Evolutionary conservation across 2,113 vertebrate genomes (phyloP).

Genomic region (Nyctereutes procyonoides): DNA sequence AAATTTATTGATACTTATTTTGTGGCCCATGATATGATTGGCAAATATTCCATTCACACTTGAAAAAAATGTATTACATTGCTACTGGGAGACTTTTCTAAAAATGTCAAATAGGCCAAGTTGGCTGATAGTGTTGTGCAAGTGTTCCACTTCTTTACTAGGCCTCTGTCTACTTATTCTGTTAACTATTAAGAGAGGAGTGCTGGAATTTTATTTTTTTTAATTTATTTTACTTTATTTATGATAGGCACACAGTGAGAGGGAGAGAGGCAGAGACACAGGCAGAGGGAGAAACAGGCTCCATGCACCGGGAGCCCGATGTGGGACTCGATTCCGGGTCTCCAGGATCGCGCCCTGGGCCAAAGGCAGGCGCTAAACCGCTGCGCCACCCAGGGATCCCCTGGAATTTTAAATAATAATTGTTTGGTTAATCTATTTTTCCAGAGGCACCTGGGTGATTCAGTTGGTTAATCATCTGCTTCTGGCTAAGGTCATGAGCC

Average conservation of each 20-base stretch:
- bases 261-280: too few species aligned
- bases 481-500: too few species aligned
- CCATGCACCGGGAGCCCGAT: too few species aligned
- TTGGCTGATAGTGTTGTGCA: not conserved
- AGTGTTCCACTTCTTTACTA: not conserved
- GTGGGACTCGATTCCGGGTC: too few species aligned
- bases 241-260: too few species aligned
- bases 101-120: not conserved
- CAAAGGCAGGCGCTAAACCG: too few species aligned
- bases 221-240: too few species aligned
- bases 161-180: not conserved
- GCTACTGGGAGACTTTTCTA: not conserved
- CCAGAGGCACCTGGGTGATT: too few species aligned
- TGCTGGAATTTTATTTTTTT: not conserved
- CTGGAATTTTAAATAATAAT: not conserved
- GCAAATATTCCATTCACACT: not conserved
- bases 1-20: not conserved
- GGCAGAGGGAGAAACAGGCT: too few species aligned
- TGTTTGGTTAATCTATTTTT: not conserved
- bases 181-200: not conserved
- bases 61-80: not conserved
- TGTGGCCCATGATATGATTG: not conserved
- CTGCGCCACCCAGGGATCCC: too few species aligned
- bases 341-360: too few species aligned
- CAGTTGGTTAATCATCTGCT: too few species aligned